These are phyloP conservation scores for Trichopria drosophilae DNA, from an alignment of 2,888 invertebrate genomes.

Conservation along the genomic window DNA sequence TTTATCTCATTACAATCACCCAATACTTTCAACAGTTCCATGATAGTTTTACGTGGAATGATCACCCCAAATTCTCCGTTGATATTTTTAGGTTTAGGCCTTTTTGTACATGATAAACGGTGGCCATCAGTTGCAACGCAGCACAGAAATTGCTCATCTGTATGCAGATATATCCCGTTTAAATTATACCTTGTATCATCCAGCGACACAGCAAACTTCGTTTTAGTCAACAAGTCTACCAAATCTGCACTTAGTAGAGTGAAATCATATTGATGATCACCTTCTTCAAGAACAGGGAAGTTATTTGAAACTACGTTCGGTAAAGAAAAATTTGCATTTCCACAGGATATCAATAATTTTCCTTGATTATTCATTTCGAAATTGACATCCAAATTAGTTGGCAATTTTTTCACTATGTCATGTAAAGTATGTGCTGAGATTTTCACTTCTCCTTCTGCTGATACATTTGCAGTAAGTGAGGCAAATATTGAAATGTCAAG, in stretches of 20 bases:
- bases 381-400: slow-evolving; percentile 15
- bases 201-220: slow-evolving; percentile 16
- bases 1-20: slow-evolving; percentile 16
- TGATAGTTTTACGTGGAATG: slow-evolving; percentile 17
- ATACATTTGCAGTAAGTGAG: slow-evolving; percentile 15
- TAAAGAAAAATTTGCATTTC: slow-evolving; percentile 18
- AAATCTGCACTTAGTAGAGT: slow-evolving; percentile 14
- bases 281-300: slow-evolving; percentile 16
- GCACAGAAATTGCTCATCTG: slow-evolving; percentile 16
- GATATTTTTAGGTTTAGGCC: slow-evolving; percentile 14
- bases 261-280: slow-evolving; percentile 14
- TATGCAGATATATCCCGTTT: slow-evolving; percentile 17
- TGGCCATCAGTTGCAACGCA: slow-evolving; percentile 16
- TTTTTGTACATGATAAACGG: slow-evolving; percentile 14
- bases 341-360: slow-evolving; percentile 16
- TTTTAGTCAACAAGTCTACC: slow-evolving; percentile 17
- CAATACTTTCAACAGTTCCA: slow-evolving; percentile 15
- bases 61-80: slow-evolving; percentile 16
- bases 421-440: slow-evolving; percentile 18
- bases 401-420: slow-evolving; percentile 16
- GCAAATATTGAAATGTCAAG: slow-evolving; percentile 17
- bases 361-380: slow-evolving; percentile 15
- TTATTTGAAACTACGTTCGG: slow-evolving; percentile 15
- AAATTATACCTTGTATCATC: slow-evolving; percentile 19
- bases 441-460: slow-evolving; percentile 16